phyloP scores from a whole-genome alignment of 2,113 vertebrate genomes.

The Coracopsis vasa region DNA sequence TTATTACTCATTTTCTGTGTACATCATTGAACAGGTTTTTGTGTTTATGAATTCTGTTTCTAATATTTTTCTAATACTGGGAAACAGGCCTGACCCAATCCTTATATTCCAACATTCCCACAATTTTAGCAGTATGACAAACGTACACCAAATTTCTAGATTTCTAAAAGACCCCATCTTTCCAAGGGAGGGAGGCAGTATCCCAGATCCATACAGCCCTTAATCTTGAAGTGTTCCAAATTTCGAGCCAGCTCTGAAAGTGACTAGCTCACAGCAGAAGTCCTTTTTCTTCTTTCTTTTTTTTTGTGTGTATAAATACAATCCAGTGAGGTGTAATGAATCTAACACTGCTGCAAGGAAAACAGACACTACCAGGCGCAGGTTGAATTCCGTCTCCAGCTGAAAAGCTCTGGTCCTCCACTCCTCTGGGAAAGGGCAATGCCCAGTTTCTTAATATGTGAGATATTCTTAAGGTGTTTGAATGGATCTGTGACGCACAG shows the following conservation, averaged over 20 bases:
- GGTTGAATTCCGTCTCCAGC: not conserved
- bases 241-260: not conserved
- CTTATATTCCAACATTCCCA: not conserved
- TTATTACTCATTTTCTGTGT: not conserved
- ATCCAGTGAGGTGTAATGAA: not conserved
- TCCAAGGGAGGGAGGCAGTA: not conserved
- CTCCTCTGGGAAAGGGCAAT: not conserved
- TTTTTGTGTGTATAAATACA: not conserved
- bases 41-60: not conserved
- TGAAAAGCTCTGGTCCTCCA: not conserved
- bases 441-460: not conserved
- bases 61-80: not conserved
- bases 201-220: not conserved
- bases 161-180: not conserved
- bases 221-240: not conserved
- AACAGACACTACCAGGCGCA: not conserved
- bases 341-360: not conserved
- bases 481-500: not conserved
- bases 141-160: not conserved
- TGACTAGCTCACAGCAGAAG: not conserved
- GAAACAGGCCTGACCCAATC: not conserved
- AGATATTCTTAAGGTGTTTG: not conserved
- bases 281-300: not conserved
- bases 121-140: not conserved
- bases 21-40: slow-evolving; percentile 1